phyloP scores from a whole-genome alignment of 30 jellyfish, hydroid and myxozoan species.

The Hydractinia symbiolongicarpus region DNA sequence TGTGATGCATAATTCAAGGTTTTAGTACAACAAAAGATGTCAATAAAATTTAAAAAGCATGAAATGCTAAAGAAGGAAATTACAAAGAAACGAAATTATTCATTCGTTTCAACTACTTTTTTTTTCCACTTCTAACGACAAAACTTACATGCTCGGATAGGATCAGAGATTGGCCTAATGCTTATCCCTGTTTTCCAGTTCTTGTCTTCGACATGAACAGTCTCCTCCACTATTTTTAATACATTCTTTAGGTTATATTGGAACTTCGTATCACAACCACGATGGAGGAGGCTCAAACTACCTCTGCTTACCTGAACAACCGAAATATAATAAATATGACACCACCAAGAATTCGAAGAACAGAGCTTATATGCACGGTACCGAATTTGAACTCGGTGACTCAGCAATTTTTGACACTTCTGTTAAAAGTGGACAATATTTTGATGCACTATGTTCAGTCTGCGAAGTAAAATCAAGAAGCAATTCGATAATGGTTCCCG shows the following conservation, averaged over 20 bases:
- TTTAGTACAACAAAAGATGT: too few species aligned
- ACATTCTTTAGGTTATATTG: constrained; percentile 55
- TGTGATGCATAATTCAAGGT: too few species aligned
- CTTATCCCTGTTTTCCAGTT: too few species aligned
- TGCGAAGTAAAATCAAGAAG: constrained; percentile 63
- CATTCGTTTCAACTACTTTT: too few species aligned
- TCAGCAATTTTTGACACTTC: constrained; percentile 21
- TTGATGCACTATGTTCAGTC: constrained; percentile 58
- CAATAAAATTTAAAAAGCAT: too few species aligned
- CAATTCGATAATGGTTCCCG: constrained; percentile 86
- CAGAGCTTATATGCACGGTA: constrained; percentile 67
- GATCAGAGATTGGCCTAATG: too few species aligned
- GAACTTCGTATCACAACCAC: constrained; percentile 78
- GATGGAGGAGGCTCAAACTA: constrained; percentile 95
- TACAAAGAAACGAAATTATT: too few species aligned
- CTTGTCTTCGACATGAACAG: too few species aligned
- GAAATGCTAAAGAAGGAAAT: too few species aligned
- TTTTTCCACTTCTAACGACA: too few species aligned
- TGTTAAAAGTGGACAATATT: constrained; percentile 22
- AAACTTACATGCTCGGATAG: too few species aligned
- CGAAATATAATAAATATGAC: constrained; percentile 47
- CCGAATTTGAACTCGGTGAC: constrained; percentile 51
- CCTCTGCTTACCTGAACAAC: constrained; percentile 73
- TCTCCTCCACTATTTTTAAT: too few species aligned
- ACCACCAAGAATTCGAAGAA: not conserved